Percentiles rank a stretch among this genome's conserved stretches.
Conservation (phyloP, 1,140 invertebrate species). For the Diprion similis region DNA sequence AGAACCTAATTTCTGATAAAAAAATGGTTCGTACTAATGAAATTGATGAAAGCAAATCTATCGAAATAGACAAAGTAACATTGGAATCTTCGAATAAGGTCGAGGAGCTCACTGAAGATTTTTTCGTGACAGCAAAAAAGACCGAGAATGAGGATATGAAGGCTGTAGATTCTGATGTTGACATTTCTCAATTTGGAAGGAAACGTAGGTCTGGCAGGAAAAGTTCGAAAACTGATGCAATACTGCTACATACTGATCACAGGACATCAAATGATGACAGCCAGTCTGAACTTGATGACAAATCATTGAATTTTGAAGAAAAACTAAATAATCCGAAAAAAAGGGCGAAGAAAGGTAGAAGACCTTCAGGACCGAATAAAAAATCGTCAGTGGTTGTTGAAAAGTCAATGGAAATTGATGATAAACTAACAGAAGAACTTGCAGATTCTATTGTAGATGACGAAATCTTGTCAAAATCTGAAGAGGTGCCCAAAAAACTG, state of each 20-base stretch:
- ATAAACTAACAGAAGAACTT: not conserved
- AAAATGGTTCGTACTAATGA: slow-evolving; percentile 7
- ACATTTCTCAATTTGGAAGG: slow-evolving; percentile 44
- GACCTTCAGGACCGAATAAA: not conserved
- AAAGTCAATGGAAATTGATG: not conserved
- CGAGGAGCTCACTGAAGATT: slow-evolving; percentile 20
- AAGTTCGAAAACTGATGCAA: slow-evolving; percentile 44
- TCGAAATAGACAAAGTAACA: not conserved
- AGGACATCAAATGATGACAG: slow-evolving; percentile 46
- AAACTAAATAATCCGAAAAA: not conserved
- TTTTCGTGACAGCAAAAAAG: slow-evolving; percentile 22
- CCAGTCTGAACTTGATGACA: slow-evolving; percentile 49
- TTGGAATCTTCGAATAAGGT: not conserved
- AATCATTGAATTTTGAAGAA: slow-evolving; percentile 19
- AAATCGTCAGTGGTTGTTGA: not conserved
- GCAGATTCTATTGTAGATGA: not conserved
- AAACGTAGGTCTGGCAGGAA: slow-evolving; percentile 49
- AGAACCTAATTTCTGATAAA: not conserved
- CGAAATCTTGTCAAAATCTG: not conserved
- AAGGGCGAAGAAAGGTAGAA: slow-evolving; percentile 25
- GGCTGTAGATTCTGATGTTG: slow-evolving; percentile 47
- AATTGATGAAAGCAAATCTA: not conserved
- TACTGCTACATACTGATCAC: slow-evolving; percentile 42
- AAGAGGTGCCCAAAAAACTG: not conserved
- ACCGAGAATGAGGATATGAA: slow-evolving; percentile 33